phyloP scores from a whole-genome alignment of 2,797 vertebrate species.

The Rousettus madagascariensis region DNA sequence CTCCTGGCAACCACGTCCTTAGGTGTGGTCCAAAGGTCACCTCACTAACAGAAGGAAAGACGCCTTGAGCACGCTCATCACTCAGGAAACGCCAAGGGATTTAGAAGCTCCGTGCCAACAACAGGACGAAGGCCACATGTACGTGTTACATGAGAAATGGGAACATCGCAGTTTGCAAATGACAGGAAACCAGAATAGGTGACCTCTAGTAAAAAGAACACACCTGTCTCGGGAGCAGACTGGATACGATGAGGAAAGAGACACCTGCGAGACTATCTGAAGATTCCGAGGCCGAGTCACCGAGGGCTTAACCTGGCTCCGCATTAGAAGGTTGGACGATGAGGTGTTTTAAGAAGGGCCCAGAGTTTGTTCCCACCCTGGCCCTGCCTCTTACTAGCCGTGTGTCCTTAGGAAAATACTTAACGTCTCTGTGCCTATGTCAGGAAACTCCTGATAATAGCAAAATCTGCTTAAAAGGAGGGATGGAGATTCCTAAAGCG shows the following conservation, averaged over 20 bases:
- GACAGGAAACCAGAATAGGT: neutral
- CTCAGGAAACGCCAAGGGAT: neutral
- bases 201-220: neutral
- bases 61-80: too few species aligned
- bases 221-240: neutral
- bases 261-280: neutral
- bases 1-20: neutral
- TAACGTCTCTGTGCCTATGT: neutral
- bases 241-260: neutral
- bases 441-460: too few species aligned
- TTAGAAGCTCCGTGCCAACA: neutral
- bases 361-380: neutral
- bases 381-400: neutral
- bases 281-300: neutral
- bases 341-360: neutral
- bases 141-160: neutral
- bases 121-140: neutral
- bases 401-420: neutral
- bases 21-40: neutral
- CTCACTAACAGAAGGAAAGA: neutral
- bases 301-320: neutral
- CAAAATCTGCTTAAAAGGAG: neutral
- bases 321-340: neutral
- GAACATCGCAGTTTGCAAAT: neutral
- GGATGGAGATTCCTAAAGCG: neutral